Conservation (phyloP, 2,797 vertebrate genomes). For the Falco columbarius region DNA sequence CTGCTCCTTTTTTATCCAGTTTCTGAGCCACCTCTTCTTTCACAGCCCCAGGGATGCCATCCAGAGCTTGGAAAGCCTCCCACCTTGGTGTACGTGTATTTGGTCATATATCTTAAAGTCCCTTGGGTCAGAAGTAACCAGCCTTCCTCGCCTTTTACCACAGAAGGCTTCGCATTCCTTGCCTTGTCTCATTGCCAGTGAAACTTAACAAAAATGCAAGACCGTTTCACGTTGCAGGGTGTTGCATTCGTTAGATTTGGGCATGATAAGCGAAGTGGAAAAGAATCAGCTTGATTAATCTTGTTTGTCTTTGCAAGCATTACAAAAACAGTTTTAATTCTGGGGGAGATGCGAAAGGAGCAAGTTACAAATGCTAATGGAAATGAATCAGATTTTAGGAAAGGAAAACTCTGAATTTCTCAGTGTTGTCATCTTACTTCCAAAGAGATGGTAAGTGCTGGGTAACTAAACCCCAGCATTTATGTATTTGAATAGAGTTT, state of each 20-base stretch:
- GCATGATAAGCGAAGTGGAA: too few relatives aligned
- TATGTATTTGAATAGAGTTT: neutral
- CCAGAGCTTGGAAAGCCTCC: neutral
- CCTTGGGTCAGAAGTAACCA: neutral
- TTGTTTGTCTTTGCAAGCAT: neutral
- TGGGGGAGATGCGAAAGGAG: neutral
- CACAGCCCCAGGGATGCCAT: rapidly evolving
- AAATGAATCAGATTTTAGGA: neutral
- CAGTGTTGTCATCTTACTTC: neutral
- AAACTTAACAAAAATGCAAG: neutral
- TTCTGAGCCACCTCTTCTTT: neutral
- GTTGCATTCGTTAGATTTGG: neutral
- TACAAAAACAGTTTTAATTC: neutral
- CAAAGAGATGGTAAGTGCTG: neutral
- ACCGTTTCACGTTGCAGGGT: neutral
- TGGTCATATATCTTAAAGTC: neutral
- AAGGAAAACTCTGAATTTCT: neutral
- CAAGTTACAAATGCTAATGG: neutral
- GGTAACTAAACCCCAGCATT: neutral
- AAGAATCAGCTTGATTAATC: neutral
- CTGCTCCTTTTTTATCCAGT: neutral
- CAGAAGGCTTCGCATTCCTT: neutral
- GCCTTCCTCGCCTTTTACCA: neutral
- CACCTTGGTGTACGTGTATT: rapidly evolving
- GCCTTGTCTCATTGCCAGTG: neutral